A percentile compares a stretch with the other conserved stretches of the same genome.
These are phyloP conservation scores for Polypedilum pembai DNA, from an alignment of 1,140 invertebrate genomes.

Conservation along the genomic window DNA sequence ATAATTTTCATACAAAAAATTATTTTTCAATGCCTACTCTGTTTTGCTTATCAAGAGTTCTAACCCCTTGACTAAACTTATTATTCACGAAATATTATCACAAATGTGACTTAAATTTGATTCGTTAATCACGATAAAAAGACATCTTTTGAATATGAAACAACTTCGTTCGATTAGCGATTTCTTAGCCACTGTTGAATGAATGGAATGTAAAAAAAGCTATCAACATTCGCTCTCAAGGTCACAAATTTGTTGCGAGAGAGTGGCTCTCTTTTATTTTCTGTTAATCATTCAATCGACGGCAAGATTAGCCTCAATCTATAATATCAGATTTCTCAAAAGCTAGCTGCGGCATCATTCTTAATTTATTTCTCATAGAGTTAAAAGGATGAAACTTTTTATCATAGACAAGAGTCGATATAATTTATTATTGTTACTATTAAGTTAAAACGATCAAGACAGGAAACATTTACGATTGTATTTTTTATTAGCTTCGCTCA, in stretches of 20 bases:
- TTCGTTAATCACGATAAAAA: too few species aligned
- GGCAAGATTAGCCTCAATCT: background rate
- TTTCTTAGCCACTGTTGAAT: background rate
- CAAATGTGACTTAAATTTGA: too few species aligned
- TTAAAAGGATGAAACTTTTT: too few species aligned
- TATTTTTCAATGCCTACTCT: too few species aligned
- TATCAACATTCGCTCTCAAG: background rate
- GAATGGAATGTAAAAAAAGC: conserved; percentile 16
- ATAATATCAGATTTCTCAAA: background rate
- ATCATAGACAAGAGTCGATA: background rate
- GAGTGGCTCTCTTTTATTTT: background rate
- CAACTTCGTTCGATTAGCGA: too few species aligned
- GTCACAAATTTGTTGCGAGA: background rate
- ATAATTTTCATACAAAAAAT: too few species aligned
- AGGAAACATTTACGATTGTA: conserved; percentile 25
- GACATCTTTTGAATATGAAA: too few species aligned
- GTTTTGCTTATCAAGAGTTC: too few species aligned
- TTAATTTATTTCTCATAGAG: background rate
- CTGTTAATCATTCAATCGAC: background rate
- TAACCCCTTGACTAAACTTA: too few species aligned
- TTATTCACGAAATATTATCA: too few species aligned
- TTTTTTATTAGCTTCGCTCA: background rate
- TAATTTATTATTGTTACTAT: conserved; percentile 25
- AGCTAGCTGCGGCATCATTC: background rate
- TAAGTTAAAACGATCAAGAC: background rate